Evolutionary conservation across 30 jellyfish, hydroid and myxozoan species (phyloP), one percentile per base, ranked within the genome.

Genomic region (Pelagia noctiluca): DNA sequence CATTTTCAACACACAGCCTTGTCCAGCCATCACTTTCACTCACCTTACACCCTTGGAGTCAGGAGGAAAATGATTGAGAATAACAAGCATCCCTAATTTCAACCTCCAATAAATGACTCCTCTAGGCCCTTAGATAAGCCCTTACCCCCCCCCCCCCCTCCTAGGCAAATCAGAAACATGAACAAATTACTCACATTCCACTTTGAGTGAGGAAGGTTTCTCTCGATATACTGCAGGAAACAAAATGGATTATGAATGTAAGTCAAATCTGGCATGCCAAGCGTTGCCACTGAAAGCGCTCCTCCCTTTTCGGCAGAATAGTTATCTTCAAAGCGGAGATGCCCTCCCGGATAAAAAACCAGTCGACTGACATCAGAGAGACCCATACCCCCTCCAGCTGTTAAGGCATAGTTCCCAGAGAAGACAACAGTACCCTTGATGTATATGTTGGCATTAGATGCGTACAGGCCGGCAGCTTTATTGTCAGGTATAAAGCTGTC

Each of bases 331-430:
- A 85, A 92, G 21, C 42, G 33, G 42, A 92, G 50, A 28, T 75
- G 82, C 8, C 92, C 53, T 1, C 86, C 86, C 0, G 95, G 85
- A 63, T 72, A 36, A 67, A 92, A 46, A 31, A 71, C 50, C 33
- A 92, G 66, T 54, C 76, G 83, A 75, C 98, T 92, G 23, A 90
- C 92, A 73, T 92, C 98, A 16, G 95, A 76, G 53, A 92, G 38
- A 1, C 88, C 22, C 92, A 92, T 74, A 19, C 86, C 98, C 23
- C 97, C 98, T 10, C 98, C 98, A 62, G 82, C 48, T 26, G 92
- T 2, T 16, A 36, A 16, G 1, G 87, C 96, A 1, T 33, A 19
- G 76, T 92, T 92, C 12, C 47, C 25, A 31, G 75, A 19, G 50
- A 92, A 81, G 10, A 18, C 49, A 30, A 92, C 46, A 12, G 65